Percentiles rank a stretch among this genome's conserved stretches.
Conservation (phyloP, 1,140 invertebrate genomes). For the Drosophila kohkoa region DNA sequence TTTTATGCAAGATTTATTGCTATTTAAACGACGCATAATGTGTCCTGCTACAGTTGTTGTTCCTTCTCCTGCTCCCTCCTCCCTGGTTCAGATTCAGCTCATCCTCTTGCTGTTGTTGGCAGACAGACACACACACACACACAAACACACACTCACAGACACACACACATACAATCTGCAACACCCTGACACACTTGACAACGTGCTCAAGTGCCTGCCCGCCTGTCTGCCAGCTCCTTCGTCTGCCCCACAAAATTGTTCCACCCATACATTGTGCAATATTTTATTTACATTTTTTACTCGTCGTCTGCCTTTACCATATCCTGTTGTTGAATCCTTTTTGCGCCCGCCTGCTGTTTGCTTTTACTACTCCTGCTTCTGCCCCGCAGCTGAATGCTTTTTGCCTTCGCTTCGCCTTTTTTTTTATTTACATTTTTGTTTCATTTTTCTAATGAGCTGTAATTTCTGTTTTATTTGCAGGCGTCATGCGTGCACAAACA, state of each 20-base stretch:
- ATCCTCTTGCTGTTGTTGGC: constrained; percentile 49
- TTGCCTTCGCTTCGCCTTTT: constrained; percentile 42
- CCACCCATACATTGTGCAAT: constrained; percentile 59
- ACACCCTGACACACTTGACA: constrained; percentile 72
- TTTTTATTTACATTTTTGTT: constrained; percentile 74
- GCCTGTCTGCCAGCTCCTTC: constrained; percentile 42
- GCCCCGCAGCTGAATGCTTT: constrained; percentile 43
- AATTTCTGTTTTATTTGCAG: constrained; percentile 82
- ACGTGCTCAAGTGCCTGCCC: constrained; percentile 78
- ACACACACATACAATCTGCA: constrained; percentile 36
- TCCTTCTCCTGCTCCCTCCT: constrained; percentile 42
- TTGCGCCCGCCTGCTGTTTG: constrained; percentile 51
- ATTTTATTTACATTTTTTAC: constrained; percentile 83
- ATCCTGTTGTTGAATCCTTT: constrained; percentile 70
- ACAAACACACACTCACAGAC: constrained; percentile 19
- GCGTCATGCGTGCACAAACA: constrained; percentile 79
- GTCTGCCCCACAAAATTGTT: constrained; percentile 3
- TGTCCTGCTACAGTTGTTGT: constrained; percentile 57
- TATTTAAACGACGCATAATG: constrained; percentile 82
- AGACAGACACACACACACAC: constrained; percentile 51
- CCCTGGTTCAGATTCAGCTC: not conserved
- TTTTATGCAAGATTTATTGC: constrained; percentile 82
- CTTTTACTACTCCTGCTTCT: constrained; percentile 51
- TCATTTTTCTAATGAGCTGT: constrained; percentile 83
- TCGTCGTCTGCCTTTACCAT: constrained; percentile 72